These are phyloP conservation scores for Apeira syringaria DNA, from an alignment of 2,888 invertebrate species.

Conservation along the genomic window DNA sequence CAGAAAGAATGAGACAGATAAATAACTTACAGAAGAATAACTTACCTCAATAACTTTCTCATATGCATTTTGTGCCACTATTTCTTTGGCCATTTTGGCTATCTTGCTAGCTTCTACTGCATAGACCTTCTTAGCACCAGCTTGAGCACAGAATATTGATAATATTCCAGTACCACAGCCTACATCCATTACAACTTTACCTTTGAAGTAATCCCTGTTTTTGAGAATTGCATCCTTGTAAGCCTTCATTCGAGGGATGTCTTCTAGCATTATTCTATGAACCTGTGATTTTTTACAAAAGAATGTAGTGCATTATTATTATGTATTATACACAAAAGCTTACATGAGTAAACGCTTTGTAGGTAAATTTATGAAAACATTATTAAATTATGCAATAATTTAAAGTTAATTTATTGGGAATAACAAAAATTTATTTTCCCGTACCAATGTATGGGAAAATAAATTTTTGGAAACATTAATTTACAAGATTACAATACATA, in stretches of 20 bases:
- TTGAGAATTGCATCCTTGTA: constrained; percentile 91
- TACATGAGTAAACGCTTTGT: too few species aligned
- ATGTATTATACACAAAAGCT: too few species aligned
- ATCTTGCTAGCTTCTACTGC: constrained; percentile 92
- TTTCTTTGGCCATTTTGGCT: constrained; percentile 85
- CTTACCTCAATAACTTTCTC: constrained; percentile 85
- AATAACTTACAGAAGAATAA: too few species aligned
- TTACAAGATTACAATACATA: too few species aligned
- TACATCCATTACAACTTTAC: constrained; percentile 93
- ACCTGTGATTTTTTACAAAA: constrained; percentile 74
- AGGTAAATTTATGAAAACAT: too few species aligned
- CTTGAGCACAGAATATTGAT: constrained; percentile 94
- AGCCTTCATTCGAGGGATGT: constrained; percentile 88
- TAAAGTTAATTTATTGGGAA: too few species aligned
- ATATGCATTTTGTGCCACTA: constrained; percentile 88
- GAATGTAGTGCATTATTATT: too few species aligned
- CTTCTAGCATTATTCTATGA: constrained; percentile 91
- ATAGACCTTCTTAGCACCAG: constrained; percentile 94
- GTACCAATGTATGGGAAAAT: too few species aligned
- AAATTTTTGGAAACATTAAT: too few species aligned
- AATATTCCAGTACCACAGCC: constrained; percentile 95
- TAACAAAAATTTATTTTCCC: too few species aligned
- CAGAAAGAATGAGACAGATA: too few species aligned
- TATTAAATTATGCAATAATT: too few species aligned
- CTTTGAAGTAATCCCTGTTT: constrained; percentile 86